phyloP scores from a whole-genome alignment of 2,113 vertebrate species.

The Thalassoma bifasciatum region DNA sequence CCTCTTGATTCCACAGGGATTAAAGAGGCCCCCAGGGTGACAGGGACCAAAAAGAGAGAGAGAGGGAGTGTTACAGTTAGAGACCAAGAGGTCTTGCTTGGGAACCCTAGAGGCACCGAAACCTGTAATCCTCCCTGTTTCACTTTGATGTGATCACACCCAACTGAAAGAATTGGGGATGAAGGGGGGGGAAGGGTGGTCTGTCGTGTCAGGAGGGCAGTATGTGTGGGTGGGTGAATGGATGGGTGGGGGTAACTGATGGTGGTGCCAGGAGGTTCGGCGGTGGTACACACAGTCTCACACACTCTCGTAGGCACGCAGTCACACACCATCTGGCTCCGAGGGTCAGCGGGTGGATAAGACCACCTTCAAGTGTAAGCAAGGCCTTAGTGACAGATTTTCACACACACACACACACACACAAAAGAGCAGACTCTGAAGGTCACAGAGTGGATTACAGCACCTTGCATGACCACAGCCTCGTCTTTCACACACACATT shows the following conservation, averaged over 20 bases:
- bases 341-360: constrained; percentile 53
- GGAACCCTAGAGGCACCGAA: constrained; percentile 55
- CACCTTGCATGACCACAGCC: constrained; percentile 52
- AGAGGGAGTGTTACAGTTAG: constrained; percentile 37
- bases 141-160: constrained; percentile 76
- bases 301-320: constrained; percentile 51
- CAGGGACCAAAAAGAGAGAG: constrained; percentile 20
- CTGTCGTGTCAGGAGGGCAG: constrained; percentile 35
- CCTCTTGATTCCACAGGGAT: constrained; percentile 70
- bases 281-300: constrained; percentile 51
- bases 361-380: constrained; percentile 63
- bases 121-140: constrained; percentile 72
- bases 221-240: constrained; percentile 9
- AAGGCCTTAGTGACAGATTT: constrained; percentile 48
- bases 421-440: constrained; percentile 44
- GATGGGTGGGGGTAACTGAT: constrained; percentile 17
- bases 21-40: constrained; percentile 61
- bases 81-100: constrained; percentile 31
- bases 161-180: constrained; percentile 54
- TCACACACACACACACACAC: constrained; percentile 50
- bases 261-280: constrained; percentile 53
- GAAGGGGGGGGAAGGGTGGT: constrained; percentile 12
- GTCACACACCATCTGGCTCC: constrained; percentile 62
- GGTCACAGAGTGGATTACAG: constrained; percentile 68
- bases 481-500: constrained; percentile 36